Base-by-base conservation (phyloP, 2,113 vertebrate genomes). In the Paramisgurnus dabryanus region DNA sequence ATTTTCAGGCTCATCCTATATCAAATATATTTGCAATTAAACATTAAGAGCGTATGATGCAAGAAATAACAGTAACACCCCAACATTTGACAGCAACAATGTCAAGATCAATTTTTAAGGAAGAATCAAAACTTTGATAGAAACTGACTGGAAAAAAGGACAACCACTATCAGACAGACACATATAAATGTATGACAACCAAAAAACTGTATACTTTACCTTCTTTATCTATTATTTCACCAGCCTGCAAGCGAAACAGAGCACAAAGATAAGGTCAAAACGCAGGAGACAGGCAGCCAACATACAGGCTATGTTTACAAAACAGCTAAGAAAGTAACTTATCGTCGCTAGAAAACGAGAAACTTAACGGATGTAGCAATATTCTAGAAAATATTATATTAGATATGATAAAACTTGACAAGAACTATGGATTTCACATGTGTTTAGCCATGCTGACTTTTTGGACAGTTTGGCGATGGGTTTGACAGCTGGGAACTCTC, bases 211-310 rank as follows among this genome's bases (percentile, higher is more conserved):
- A 71, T 60, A 4, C 88, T 90, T 93, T 88, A 94, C 93, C 92
- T 84, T 92, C 86, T 89, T 74, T 89, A 73, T 89, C 61, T 77
- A 22, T 86, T 85, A 79, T 86, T 86, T 87, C 90, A 65, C 84
- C 91, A 92, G 90, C 92, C 93, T 94, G 89, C 27, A 85, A 85
- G 87, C 41, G 53, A 69, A 78, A 47, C 15, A 70, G 63, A 78
- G 64, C 74, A 85, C 45, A 66, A 17, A 12, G 68, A 72, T 15
- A 71, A n/a, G 12, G 18, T 71, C 70, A 78, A 77, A n/a, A 64
- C 39, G 55, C 45, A 17, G 81, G 60, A 83, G 72, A 75, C 75
- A 85, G 75, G 53, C 83, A 66, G 77, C 43, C 13, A 34, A 66
- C 18, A 76, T 57, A 34, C 27, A 34, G 10, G 7, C 17, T 58